Conservation (phyloP, 1,140 invertebrate species). For the Drosophila bipectinata region DNA sequence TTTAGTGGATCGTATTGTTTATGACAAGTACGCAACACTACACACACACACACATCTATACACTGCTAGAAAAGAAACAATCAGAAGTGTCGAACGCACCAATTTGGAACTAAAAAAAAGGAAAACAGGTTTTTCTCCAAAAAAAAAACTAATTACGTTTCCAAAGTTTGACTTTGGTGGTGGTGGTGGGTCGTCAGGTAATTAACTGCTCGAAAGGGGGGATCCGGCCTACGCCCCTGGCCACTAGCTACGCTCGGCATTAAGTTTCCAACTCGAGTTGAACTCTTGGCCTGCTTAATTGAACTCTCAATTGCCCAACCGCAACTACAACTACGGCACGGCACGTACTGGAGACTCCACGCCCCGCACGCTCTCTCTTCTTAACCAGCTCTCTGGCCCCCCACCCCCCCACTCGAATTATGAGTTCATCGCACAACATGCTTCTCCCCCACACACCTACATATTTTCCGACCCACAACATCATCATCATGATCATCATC, state of each 20-base stretch:
- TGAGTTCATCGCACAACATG: conserved; percentile 8
- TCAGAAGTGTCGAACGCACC: not conserved
- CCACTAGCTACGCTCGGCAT: not conserved
- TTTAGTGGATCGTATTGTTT: conserved; percentile 1
- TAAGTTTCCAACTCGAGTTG: conserved; percentile 50
- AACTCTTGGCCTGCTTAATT: conserved; percentile 69
- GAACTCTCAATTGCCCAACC: conserved; percentile 70
- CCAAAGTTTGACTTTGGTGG: conserved; percentile 37
- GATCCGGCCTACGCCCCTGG: not conserved
- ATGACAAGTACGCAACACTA: not conserved
- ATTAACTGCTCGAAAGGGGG: not conserved
- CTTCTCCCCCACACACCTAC: not conserved
- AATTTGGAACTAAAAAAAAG: not conserved
- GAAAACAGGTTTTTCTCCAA: conserved; percentile 51
- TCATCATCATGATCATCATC: conserved; percentile 33
- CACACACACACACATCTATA: not conserved
- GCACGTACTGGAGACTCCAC: conserved; percentile 27
- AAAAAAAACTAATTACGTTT: conserved; percentile 12
- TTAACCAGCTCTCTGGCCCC: not conserved
- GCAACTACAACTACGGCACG: conserved; percentile 30
- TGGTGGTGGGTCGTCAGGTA: conserved; percentile 18
- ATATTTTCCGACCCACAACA: too few relatives aligned
- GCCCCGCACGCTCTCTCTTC: conserved; percentile 17
- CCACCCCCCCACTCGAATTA: conserved; percentile 16
- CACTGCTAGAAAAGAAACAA: not conserved